Base-by-base conservation (phyloP, 2,888 invertebrate species). In the Nemapogon koenigi region DNA sequence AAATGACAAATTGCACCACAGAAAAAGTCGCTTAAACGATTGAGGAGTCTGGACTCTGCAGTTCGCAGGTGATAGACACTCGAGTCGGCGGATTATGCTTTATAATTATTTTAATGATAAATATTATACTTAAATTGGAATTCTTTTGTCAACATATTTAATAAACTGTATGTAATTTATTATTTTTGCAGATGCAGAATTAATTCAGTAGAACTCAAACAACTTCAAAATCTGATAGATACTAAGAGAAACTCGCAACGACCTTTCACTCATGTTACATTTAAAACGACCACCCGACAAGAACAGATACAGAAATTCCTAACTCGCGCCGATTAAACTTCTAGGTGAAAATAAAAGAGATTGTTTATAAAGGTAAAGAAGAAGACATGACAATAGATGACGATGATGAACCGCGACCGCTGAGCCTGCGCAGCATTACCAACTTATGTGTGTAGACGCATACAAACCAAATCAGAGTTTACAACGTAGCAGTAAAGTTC, bases 321-420 rank as follows among this genome's bases (percentile, higher is more conserved):
- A 71, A 66, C 67, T 64, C 65, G 66, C 65, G 65, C 67, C 71
- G 73, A 73, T 73, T 73, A 72, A 68, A 72, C 67, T 69, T 55
- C 59, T 71, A 67, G 68, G 67, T 72, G 67, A 73, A 76, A 78
- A 76, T 75, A 78, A 76, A 78, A 69, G 66, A 76, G 67, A 71
- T 71, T 75, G 73, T 73, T 73, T 75, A 75, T 72, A 71, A 73
- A 70, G 68, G 63, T 59, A 60, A 59, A 66, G 75, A 68, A 71
- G 70, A 67, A 63, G 67, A 71, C 78, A 68, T 69, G 68, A 76
- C 75, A 76, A 75, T 75, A 72, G 75, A 68, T 59, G 64, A 61
- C 65, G 61, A 59, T 70, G 76, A 76, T 72, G 68, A 62, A 65
- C 62, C 61, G 57, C 62, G 62, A 16, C 39, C 57, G 63, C 59